Evolutionary conservation across 2,797 vertebrate genomes (phyloP).

Genomic region (Chloroceryle inda): DNA sequence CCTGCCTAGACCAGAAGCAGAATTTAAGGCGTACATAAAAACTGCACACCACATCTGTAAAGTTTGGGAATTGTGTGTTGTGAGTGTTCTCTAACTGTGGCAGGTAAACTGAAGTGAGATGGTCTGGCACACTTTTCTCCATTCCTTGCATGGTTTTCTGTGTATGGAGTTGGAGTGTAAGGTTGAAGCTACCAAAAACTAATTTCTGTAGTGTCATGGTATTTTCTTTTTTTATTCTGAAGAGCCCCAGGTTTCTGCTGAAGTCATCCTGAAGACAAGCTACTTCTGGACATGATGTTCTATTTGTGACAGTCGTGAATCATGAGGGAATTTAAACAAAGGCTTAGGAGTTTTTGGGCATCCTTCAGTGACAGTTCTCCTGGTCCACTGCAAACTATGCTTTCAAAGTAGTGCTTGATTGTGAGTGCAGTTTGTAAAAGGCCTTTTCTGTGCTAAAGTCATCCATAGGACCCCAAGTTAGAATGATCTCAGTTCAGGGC

Average conservation of each 20-base stretch:
- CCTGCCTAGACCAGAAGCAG: background rate
- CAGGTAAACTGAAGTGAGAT: background rate
- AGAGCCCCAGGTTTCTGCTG: background rate
- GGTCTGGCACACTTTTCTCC: background rate
- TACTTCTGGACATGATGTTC: background rate
- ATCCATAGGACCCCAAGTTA: slow-evolving; percentile 1
- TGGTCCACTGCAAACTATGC: background rate
- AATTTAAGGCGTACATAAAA: background rate
- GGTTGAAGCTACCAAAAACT: background rate
- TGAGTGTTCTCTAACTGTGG: background rate
- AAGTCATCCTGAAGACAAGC: background rate
- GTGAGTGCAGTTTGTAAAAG: background rate
- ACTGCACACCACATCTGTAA: accelerated
- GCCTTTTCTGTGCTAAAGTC: background rate
- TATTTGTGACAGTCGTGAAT: background rate
- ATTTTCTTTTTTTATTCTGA: background rate
- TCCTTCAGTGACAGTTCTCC: slow-evolving; percentile 28
- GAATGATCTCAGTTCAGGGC: background rate
- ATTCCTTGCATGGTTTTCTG: background rate
- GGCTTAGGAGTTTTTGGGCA: slow-evolving; percentile 30
- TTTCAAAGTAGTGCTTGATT: slow-evolving; percentile 16
- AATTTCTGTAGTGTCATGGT: background rate
- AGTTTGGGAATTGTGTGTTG: background rate
- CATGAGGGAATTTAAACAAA: background rate
- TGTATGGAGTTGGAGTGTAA: background rate